Conservation (phyloP, 2,113 vertebrate species). For the Kryptolebias marmoratus region DNA sequence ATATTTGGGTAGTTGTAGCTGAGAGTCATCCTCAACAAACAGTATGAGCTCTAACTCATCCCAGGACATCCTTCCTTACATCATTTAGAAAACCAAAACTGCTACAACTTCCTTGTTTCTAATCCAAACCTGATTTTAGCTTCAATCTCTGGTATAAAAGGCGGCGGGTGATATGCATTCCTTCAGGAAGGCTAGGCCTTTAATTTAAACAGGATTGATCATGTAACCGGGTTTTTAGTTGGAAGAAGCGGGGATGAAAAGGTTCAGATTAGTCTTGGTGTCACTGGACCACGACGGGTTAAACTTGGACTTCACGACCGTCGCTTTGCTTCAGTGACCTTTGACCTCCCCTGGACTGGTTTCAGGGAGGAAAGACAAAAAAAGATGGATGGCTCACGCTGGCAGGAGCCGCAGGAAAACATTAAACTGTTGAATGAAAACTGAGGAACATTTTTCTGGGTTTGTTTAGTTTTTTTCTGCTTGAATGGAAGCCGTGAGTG, state of each 20-base stretch:
- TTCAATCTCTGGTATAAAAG: not conserved
- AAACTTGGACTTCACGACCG: constrained; percentile 43
- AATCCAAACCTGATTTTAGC: constrained; percentile 14
- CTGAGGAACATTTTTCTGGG: not conserved
- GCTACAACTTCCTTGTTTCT: too few species aligned
- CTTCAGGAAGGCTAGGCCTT: not conserved
- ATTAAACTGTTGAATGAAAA: not conserved
- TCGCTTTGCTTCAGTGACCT: constrained; percentile 50
- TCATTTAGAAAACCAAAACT: too few species aligned
- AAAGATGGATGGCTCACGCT: constrained; percentile 9
- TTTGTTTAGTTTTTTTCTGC: not conserved
- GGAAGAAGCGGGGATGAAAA: constrained; percentile 58
- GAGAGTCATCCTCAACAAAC: too few species aligned
- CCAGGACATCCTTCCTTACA: too few species aligned
- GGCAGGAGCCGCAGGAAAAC: constrained; percentile 5
- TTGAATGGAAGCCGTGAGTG: not conserved
- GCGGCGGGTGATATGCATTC: not conserved
- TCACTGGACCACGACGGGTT: constrained; percentile 35
- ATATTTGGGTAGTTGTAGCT: too few species aligned
- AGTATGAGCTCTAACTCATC: too few species aligned
- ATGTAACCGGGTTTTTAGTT: constrained; percentile 1
- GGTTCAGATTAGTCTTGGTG: constrained; percentile 63
- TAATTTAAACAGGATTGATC: too few species aligned
- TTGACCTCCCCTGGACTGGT: constrained; percentile 47
- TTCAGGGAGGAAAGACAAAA: constrained; percentile 9